These are phyloP conservation scores for Phalacrocorax brasilianus DNA, from an alignment of 2,113 vertebrate species.

Conservation along the genomic window DNA sequence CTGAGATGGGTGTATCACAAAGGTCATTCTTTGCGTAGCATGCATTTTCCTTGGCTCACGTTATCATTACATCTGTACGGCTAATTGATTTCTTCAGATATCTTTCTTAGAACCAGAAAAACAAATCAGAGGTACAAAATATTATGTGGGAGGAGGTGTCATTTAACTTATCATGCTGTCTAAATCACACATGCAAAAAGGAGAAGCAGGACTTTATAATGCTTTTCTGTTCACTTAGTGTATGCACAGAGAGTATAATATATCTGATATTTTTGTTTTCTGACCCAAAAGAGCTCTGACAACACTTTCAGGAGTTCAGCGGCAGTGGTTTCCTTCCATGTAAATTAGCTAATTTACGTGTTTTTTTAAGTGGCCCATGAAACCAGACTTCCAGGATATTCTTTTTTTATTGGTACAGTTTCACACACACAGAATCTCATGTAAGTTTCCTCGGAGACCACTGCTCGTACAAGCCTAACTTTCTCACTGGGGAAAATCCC, in stretches of 20 bases:
- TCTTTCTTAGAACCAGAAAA: not conserved
- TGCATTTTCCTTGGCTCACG: not conserved
- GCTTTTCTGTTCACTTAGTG: not conserved
- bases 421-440: not conserved
- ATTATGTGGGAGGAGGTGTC: not conserved
- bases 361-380: not conserved
- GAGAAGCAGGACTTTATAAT: not conserved
- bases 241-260: not conserved
- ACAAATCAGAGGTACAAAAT: not conserved
- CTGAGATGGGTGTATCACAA: conserved; percentile 31
- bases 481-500: not conserved
- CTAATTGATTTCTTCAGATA: not conserved
- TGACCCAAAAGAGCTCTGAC: not conserved
- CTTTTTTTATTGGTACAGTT: not conserved
- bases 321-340: not conserved
- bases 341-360: not conserved
- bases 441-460: not conserved
- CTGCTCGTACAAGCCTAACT: not conserved
- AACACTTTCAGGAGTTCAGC: not conserved
- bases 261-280: not conserved
- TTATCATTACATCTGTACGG: conserved; percentile 3
- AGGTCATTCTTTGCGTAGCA: not conserved
- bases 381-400: not conserved
- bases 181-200: not conserved
- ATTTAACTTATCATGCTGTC: not conserved